phyloP scores from a whole-genome alignment of 2,113 vertebrate species.

The Pseudorhombus dupliciocellatus region DNA sequence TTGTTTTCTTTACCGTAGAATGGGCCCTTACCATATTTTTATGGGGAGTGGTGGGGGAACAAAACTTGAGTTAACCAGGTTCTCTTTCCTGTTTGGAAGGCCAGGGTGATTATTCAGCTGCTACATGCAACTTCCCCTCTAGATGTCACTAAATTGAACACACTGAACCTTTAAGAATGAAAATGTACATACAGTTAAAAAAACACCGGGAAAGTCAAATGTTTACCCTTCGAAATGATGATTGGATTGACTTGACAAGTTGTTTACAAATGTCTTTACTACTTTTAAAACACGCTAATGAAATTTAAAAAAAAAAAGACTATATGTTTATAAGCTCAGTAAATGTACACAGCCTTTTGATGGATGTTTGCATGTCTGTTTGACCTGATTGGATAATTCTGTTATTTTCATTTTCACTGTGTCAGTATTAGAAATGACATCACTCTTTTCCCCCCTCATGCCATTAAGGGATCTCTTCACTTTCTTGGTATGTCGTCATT shows the following conservation, averaged over 20 bases:
- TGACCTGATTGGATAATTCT: conserved; percentile 5
- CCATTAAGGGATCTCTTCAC: too few species aligned
- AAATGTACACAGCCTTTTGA: background rate
- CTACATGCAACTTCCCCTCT: too few species aligned
- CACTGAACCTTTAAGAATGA: background rate
- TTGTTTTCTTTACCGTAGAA: too few species aligned
- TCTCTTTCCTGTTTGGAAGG: too few species aligned
- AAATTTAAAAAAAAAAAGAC: background rate
- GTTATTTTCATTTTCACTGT: conserved; percentile 15
- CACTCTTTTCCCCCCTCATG: background rate
- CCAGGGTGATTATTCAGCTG: too few species aligned
- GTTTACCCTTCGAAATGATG: conserved; percentile 24
- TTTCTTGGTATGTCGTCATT: background rate
- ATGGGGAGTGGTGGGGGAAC: too few species aligned
- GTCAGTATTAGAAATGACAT: background rate
- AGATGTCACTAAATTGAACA: too few species aligned
- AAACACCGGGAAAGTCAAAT: conserved; percentile 13
- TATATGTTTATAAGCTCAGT: conserved; percentile 32
- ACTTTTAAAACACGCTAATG: conserved; percentile 3
- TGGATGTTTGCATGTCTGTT: background rate
- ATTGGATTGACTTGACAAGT: conserved; percentile 8
- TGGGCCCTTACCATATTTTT: too few species aligned
- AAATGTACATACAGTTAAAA: background rate
- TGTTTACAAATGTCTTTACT: conserved; percentile 16
- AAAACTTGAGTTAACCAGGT: too few species aligned